Percentiles rank a stretch among this genome's conserved stretches.
phyloP scores from a whole-genome alignment of 2,113 vertebrate species.

The Coturnix japonica region DNA sequence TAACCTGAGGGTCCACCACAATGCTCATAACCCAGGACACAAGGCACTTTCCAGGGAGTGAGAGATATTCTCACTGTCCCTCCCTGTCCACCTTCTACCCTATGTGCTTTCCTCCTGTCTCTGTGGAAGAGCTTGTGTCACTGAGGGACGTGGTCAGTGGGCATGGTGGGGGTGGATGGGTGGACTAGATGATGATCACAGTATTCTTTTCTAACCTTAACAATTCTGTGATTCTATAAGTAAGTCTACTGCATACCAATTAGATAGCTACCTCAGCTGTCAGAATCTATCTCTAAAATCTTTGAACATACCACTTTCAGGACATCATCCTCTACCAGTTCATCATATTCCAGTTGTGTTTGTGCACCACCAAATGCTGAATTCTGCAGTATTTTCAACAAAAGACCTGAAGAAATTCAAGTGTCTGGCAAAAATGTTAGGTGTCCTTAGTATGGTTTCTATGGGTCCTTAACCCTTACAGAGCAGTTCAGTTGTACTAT shows the following conservation, averaged over 20 bases:
- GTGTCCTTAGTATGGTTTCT: not conserved
- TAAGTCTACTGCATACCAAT: not conserved
- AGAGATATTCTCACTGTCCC: not conserved
- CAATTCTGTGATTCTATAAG: too few species aligned
- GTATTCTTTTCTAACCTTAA: too few species aligned
- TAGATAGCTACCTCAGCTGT: not conserved
- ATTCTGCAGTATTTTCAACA: not conserved
- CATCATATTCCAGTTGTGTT: not conserved
- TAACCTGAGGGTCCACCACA: not conserved
- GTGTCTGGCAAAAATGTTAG: not conserved
- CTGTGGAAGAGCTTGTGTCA: not conserved
- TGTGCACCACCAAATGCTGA: not conserved
- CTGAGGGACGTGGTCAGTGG: too few species aligned
- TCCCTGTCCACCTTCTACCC: not conserved
- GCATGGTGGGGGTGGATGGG: too few species aligned
- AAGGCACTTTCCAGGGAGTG: not conserved
- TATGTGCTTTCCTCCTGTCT: not conserved
- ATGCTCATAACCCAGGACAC: not conserved
- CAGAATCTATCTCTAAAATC: not conserved
- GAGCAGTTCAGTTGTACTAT: not conserved
- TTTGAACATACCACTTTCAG: fast-evolving
- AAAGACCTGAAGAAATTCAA: not conserved
- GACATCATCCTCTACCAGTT: not conserved
- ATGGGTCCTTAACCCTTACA: not conserved
- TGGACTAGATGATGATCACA: too few species aligned